A percentile compares a stretch with the other conserved stretches of the same genome.
These are phyloP conservation scores for Semibalanus balanoides DNA, from an alignment of 1,140 invertebrate genomes.

Conservation along the genomic window DNA sequence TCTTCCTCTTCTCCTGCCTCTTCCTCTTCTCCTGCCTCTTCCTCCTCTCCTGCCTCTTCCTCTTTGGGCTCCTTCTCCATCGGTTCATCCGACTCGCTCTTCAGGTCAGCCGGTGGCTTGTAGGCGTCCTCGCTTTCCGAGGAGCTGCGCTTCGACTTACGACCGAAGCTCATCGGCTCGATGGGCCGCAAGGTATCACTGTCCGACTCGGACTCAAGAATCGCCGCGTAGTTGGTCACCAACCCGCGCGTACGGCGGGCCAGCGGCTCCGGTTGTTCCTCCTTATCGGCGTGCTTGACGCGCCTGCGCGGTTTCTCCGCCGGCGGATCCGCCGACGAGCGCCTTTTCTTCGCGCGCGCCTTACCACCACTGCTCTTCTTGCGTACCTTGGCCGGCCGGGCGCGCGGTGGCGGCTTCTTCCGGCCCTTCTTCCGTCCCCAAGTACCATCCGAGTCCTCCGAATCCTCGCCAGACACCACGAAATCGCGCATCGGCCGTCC, in stretches of 20 bases:
- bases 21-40: slow-evolving; percentile 18
- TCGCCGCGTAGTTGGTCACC: background rate
- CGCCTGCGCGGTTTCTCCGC: background rate
- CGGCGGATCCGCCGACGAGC: background rate
- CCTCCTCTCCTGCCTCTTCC: slow-evolving; percentile 16
- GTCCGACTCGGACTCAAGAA: background rate
- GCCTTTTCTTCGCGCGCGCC: background rate
- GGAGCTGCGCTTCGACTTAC: background rate
- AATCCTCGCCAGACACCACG: background rate
- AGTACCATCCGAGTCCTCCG: background rate
- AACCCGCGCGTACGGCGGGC: background rate
- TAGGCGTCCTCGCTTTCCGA: slow-evolving; percentile 17
- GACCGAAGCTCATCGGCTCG: background rate
- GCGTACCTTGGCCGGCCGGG: background rate
- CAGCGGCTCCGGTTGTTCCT: background rate
- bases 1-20: slow-evolving; percentile 19
- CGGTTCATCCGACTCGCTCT: slow-evolving; percentile 14
- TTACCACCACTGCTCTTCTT: background rate
- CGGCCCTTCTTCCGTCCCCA: background rate
- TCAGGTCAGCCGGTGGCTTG: slow-evolving; percentile 17
- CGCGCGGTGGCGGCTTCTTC: background rate
- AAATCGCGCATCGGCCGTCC: background rate
- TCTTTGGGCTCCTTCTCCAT: background rate
- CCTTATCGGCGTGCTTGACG: background rate
- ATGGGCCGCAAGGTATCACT: background rate